These are phyloP conservation scores for Vidua macroura DNA, from an alignment of 2,113 vertebrate genomes.

Conservation along the genomic window DNA sequence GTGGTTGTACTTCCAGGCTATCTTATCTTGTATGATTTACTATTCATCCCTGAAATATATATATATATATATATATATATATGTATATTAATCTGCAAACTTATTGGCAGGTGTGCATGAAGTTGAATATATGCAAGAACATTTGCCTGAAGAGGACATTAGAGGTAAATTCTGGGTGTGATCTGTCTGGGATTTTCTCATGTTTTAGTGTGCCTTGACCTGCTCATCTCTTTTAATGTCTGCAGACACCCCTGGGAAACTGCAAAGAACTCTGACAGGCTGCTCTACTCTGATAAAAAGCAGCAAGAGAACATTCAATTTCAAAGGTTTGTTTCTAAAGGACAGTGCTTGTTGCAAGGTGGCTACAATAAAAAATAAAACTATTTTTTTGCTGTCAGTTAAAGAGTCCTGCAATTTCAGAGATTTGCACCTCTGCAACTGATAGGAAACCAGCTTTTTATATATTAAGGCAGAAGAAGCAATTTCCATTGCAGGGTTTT, in stretches of 20 bases:
- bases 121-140: slow-evolving; percentile 1
- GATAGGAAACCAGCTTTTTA: background rate
- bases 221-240: background rate
- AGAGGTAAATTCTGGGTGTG: background rate
- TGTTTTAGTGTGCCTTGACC: slow-evolving; percentile 27
- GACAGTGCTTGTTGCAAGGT: background rate
- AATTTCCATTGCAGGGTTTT: background rate
- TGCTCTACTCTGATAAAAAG: slow-evolving; percentile 44
- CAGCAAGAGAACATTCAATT: background rate
- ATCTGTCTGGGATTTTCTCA: background rate
- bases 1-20: background rate
- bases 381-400: slow-evolving; percentile 10
- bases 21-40: background rate
- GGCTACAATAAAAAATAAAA: background rate
- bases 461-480: background rate
- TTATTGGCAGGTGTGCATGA: background rate
- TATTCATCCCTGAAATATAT: background rate
- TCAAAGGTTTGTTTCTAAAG: slow-evolving; percentile 4
- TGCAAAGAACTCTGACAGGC: background rate
- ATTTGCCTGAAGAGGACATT: slow-evolving; percentile 27
- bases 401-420: background rate
- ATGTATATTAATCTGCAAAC: background rate
- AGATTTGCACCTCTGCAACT: background rate
- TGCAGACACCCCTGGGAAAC: background rate
- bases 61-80: background rate